These are phyloP conservation scores for Nemopilema nomurai DNA, from an alignment of 30 jellyfish, hydroid and myxozoan species.

Conservation along the genomic window DNA sequence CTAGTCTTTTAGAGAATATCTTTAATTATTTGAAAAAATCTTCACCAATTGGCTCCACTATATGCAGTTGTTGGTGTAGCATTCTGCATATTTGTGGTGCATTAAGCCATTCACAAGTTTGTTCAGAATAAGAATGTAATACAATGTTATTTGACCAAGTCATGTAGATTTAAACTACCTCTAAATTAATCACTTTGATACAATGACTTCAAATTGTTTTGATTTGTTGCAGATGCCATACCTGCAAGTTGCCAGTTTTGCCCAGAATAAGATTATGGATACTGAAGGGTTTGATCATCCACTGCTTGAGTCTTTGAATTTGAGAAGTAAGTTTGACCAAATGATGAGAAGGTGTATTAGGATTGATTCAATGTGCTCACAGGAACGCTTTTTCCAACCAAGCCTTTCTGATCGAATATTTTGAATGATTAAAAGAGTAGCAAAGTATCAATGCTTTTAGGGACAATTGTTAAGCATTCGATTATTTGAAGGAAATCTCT, in stretches of 20 bases:
- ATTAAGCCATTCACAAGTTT: too few species aligned
- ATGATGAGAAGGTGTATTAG: neutral
- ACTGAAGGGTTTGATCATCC: conserved; percentile 78
- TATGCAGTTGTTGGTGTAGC: too few species aligned
- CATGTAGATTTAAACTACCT: neutral
- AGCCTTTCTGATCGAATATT: too few species aligned
- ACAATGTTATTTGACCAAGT: too few species aligned
- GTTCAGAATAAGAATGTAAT: too few species aligned
- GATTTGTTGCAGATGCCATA: conserved; percentile 67
- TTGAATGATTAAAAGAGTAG: too few species aligned
- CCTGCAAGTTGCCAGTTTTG: conserved; percentile 80
- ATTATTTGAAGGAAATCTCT: neutral
- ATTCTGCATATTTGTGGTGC: too few species aligned
- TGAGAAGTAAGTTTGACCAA: conserved; percentile 53
- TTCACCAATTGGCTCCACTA: too few species aligned
- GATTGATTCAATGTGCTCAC: neutral
- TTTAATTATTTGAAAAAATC: too few species aligned
- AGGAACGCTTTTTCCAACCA: too few species aligned
- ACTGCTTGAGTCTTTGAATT: conserved; percentile 68
- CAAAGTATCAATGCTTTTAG: too few species aligned
- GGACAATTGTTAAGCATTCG: neutral
- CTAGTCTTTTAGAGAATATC: too few species aligned
- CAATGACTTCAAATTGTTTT: conserved; percentile 2
- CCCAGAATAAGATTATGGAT: conserved; percentile 71
- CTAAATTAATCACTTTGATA: neutral